Percentiles rank a stretch among this genome's conserved stretches.
Evolutionary conservation across 2,113 vertebrate species (phyloP).

Genomic region (Damaliscus lunatus): DNA sequence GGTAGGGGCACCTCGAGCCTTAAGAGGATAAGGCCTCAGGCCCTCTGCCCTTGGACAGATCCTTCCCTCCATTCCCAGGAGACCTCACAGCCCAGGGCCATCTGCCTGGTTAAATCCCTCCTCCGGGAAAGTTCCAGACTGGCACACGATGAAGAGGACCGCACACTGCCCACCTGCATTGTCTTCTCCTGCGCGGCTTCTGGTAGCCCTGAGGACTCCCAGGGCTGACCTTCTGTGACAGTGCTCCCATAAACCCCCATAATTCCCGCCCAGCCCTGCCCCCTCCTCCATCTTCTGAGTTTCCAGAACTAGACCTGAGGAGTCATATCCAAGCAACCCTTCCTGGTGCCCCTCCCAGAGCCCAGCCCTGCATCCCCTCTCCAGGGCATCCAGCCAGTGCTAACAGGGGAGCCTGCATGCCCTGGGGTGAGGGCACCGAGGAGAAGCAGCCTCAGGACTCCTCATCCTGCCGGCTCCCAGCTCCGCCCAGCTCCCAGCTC

Average conservation of each 20-base stretch:
- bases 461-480: neutral
- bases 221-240: neutral
- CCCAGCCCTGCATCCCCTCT: neutral
- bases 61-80: neutral
- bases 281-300: neutral
- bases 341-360: neutral
- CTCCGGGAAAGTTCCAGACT: neutral
- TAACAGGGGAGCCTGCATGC: rapidly evolving
- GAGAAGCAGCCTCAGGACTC: neutral
- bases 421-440: neutral
- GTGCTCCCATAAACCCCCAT: neutral
- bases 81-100: neutral
- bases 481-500: neutral
- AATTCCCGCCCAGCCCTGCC: neutral
- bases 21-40: neutral
- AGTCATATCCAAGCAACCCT: neutral
- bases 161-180: neutral
- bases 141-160: rapidly evolving
- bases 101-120: neutral
- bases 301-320: neutral
- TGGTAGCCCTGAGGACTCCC: neutral
- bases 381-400: neutral
- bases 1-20: neutral
- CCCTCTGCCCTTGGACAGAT: neutral
- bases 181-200: rapidly evolving